Conservation (phyloP, 2,113 vertebrate species). For the Tiliqua scincoides region DNA sequence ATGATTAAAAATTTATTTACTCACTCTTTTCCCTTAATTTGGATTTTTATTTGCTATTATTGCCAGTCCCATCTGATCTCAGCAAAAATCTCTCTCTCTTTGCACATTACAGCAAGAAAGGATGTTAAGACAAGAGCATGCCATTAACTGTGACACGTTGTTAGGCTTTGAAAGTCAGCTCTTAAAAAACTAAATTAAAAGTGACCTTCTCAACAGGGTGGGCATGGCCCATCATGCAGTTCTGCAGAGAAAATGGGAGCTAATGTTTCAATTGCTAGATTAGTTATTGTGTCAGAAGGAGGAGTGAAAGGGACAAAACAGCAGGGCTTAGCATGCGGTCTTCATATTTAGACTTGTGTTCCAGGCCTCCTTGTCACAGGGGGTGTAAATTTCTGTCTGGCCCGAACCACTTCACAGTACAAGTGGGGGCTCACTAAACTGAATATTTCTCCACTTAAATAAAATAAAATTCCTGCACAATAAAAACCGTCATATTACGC, state of each 20-base stretch:
- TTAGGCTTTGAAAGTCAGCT: constrained; percentile 53
- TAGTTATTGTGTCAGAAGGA: background rate
- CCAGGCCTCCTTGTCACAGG: background rate
- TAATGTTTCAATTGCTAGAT: background rate
- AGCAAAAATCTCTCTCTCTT: constrained; percentile 45
- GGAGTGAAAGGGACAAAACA: background rate
- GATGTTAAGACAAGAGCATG: constrained; percentile 8
- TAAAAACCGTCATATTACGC: background rate
- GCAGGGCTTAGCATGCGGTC: background rate
- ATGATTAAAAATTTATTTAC: constrained; percentile 81
- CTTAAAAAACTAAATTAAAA: constrained; percentile 63
- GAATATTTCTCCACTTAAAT: background rate
- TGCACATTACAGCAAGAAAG: constrained; percentile 39
- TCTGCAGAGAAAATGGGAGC: constrained; percentile 9
- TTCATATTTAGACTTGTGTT: too few species aligned
- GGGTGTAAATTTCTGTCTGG: background rate
- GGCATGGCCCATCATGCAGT: background rate
- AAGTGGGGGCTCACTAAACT: background rate
- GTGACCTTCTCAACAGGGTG: constrained; percentile 44
- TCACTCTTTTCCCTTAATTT: constrained; percentile 71
- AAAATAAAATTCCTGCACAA: too few species aligned
- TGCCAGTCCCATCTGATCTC: constrained; percentile 58
- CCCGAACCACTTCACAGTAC: background rate
- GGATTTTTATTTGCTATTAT: constrained; percentile 73
- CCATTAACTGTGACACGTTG: constrained; percentile 33